phyloP scores from a whole-genome alignment of 2,888 invertebrate genomes.

The Scelioninae gen. 1 region DNA sequence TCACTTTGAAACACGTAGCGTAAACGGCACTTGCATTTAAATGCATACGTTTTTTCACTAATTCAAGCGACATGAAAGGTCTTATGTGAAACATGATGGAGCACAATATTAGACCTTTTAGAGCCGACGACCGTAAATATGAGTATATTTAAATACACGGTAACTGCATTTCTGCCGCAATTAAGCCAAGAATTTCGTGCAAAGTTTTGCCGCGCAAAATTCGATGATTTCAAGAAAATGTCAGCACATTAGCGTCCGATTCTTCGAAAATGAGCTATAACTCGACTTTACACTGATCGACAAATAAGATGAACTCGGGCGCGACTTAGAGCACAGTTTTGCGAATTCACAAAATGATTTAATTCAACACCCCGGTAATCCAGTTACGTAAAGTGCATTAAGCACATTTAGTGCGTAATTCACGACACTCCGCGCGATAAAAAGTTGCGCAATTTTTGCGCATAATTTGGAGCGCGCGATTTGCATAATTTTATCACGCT shows the following conservation, averaged over 20 bases:
- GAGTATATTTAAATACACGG: too few species aligned
- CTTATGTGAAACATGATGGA: too few species aligned
- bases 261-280: neutral
- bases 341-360: slow-evolving; percentile 31
- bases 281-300: neutral
- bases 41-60: too few species aligned
- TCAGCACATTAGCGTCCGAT: neutral
- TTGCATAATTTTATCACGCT: slow-evolving; percentile 60
- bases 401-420: slow-evolving; percentile 56
- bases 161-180: too few species aligned
- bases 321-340: slow-evolving; percentile 13
- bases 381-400: slow-evolving; percentile 56
- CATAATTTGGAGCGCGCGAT: slow-evolving; percentile 53
- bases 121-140: too few species aligned
- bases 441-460: slow-evolving; percentile 57
- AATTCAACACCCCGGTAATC: slow-evolving; percentile 35
- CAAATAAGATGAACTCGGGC: slow-evolving; percentile 3
- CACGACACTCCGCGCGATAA: slow-evolving; percentile 22
- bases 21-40: too few species aligned
- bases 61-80: too few species aligned
- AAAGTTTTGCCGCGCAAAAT: too few species aligned
- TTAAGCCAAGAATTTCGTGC: too few species aligned
- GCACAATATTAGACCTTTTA: too few species aligned
- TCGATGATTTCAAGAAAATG: neutral
- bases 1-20: too few species aligned